phyloP scores from a whole-genome alignment of 2,113 vertebrate species.

The Salvelinus fontinalis region DNA sequence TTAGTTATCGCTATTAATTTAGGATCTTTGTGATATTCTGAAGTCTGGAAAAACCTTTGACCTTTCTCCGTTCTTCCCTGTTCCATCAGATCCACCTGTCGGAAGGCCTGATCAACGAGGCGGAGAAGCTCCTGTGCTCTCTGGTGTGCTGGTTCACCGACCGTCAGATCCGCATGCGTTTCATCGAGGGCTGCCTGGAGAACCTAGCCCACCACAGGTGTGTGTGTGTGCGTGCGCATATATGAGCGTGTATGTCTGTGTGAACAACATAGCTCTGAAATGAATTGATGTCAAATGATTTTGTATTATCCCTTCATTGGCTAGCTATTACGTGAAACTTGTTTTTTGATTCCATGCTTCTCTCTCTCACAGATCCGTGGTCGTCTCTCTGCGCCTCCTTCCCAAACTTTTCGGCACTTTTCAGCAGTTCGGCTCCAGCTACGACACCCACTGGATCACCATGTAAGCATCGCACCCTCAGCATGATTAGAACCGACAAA shows the following conservation, averaged over 20 bases:
- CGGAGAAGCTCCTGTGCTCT: slow-evolving; percentile 97
- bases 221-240: slow-evolving; percentile 25
- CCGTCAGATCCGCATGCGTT: slow-evolving; percentile 97
- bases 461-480: slow-evolving; percentile 80
- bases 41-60: too few species aligned
- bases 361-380: slow-evolving; percentile 84
- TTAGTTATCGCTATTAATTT: too few species aligned
- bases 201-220: slow-evolving; percentile 97
- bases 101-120: slow-evolving; percentile 96
- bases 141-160: slow-evolving; percentile 99
- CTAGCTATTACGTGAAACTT: not conserved
- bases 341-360: not conserved
- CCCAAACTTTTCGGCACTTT: slow-evolving; percentile 98
- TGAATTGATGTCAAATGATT: not conserved
- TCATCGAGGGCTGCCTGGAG: slow-evolving; percentile 98
- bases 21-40: too few species aligned
- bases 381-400: slow-evolving; percentile 94
- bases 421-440: slow-evolving; percentile 98
- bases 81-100: slow-evolving; percentile 89
- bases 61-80: slow-evolving; percentile 35
- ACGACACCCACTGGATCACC: slow-evolving; percentile 99
- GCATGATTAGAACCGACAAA: too few species aligned
- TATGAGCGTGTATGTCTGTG: not conserved
- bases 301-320: not conserved
- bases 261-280: not conserved